Evolutionary conservation across 2,888 invertebrate species (phyloP), one percentile per base, ranked within the genome.

Genomic region (Branchellion lobata): DNA sequence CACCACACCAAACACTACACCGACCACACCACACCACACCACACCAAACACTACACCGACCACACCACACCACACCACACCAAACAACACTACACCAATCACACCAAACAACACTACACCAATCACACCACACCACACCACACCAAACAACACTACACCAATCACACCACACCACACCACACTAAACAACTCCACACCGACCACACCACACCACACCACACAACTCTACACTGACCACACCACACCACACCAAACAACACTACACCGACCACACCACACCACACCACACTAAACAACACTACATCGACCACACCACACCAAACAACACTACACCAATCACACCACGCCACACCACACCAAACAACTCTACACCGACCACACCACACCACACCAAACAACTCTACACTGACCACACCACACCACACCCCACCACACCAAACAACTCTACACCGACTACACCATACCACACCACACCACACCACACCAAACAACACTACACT

Each of bases 11-110:
- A 33, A 3, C 31, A 33, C 21, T 18, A 77, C 29, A n/a, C 36
- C 34, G n/a, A 27, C 11, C 27, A 29, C 80, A 18, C 84, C 84
- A 36, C 87, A 94, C n/a, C n/a, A n/a, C n/a, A n/a, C n/a, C n/a
- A n/a, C n/a, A n/a, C n/a, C n/a, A n/a, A n/a, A n/a, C n/a, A n/a
- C n/a, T n/a, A n/a, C n/a, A n/a, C n/a, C n/a, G n/a, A 40, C 40
- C 40, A 40, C 5, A 40, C 14, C 40, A 40, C 14, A 5, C 5
- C 14, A 8, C 8, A 40, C 40, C 40, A 5, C 5, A 8, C 40
- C 14, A 14, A 40, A 8, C 14, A 40, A 40, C 40, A 5, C 40
- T 8, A 40, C 40, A 29, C 65, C 21, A 8, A 21, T 65, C 29
- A 65, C 29, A 3, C 29, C 29, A 2, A 8, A 24, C 14, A 5